phyloP scores from a whole-genome alignment of 2,113 vertebrate genomes.

The Nanorana parkeri region DNA sequence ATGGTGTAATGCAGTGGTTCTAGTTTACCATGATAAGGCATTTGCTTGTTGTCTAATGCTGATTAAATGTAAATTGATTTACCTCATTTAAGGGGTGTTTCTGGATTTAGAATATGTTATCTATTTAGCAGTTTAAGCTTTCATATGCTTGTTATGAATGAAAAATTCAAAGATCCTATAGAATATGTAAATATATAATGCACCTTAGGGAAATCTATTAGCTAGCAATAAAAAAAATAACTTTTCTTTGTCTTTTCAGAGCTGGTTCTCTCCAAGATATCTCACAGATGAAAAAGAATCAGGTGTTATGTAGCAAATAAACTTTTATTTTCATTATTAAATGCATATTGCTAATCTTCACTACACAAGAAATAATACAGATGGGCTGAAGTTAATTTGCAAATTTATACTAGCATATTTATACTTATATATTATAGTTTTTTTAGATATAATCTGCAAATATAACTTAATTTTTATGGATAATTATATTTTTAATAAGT shows the following conservation, averaged over 20 bases:
- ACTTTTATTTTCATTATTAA: conserved; percentile 2
- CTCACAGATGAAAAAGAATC: neutral
- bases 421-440: too few relatives aligned
- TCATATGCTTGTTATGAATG: conserved; percentile 24
- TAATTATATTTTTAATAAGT: too few relatives aligned
- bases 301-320: neutral
- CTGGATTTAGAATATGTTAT: conserved; percentile 29
- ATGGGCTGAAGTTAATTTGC: too few relatives aligned
- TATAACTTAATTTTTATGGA: too few relatives aligned
- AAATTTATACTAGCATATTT: too few relatives aligned
- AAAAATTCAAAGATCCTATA: conserved; percentile 45
- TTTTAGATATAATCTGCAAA: too few relatives aligned
- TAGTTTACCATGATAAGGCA: conserved; percentile 15
- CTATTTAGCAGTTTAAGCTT: conserved; percentile 33
- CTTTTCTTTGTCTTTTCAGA: neutral
- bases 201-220: conserved; percentile 33
- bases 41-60: conserved; percentile 22
- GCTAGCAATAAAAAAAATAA: conserved; percentile 5
- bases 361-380: too few relatives aligned
- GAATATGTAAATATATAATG: conserved; percentile 24
- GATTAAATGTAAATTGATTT: conserved; percentile 33
- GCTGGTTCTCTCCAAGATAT: too few relatives aligned
- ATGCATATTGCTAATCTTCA: too few relatives aligned
- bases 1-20: neutral
- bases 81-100: conserved; percentile 8